Evolutionary conservation across 1,140 invertebrate species (phyloP).

Genomic region (Caerostris darwini): DNA sequence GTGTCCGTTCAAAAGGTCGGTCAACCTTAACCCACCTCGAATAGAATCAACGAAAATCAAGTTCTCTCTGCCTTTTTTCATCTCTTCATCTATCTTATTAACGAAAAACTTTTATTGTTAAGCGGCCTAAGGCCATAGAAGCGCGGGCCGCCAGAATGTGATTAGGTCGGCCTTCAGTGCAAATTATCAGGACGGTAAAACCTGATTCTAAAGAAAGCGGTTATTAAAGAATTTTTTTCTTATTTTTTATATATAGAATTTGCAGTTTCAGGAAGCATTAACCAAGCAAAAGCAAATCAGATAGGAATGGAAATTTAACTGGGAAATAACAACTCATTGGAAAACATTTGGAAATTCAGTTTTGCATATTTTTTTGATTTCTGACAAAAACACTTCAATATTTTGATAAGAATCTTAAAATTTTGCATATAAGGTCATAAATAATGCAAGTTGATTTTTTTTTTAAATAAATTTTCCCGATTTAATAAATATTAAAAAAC

Average conservation of each 20-base stretch:
- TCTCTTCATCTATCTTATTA: slow-evolving; percentile 59
- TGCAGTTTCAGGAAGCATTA: not conserved
- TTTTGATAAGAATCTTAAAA: too few relatives aligned
- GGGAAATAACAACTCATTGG: too few relatives aligned
- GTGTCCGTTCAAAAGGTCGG: slow-evolving; percentile 62
- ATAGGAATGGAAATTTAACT: not conserved
- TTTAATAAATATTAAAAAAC: too few relatives aligned
- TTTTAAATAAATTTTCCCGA: too few relatives aligned
- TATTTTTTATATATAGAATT: not conserved
- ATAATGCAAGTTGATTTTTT: too few relatives aligned
- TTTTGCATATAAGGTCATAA: too few relatives aligned
- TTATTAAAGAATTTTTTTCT: not conserved
- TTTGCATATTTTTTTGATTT: too few relatives aligned
- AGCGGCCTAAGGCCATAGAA: slow-evolving; percentile 37
- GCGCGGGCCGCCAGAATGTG: not conserved
- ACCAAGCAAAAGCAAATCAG: not conserved
- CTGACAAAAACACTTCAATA: too few relatives aligned
- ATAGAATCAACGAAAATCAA: slow-evolving; percentile 59
- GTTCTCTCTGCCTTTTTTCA: slow-evolving; percentile 61
- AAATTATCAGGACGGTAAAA: slow-evolving; percentile 37
- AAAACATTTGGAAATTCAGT: too few relatives aligned
- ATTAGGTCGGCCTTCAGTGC: slow-evolving; percentile 36
- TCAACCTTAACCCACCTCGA: slow-evolving; percentile 53
- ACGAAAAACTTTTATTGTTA: slow-evolving; percentile 58
- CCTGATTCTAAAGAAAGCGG: not conserved